Base-by-base conservation (phyloP, 2,113 vertebrate genomes). In the Nerophis ophidion region DNA sequence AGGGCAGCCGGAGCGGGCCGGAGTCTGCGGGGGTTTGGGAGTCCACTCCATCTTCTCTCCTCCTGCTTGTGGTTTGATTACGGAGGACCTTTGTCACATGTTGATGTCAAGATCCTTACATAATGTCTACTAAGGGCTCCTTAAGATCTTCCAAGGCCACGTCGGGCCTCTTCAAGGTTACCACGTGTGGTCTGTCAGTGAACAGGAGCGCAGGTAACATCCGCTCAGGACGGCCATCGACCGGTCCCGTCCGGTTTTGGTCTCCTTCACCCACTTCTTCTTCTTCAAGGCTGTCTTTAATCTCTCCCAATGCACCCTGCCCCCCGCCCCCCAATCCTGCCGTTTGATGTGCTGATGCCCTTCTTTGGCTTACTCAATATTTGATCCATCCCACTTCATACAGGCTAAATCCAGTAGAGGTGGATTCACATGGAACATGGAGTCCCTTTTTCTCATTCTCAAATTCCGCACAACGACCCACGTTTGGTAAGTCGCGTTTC, bases 261-360 rank as follows among this genome's bases (percentile, higher is more conserved):
- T 84, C 84, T 89, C 83, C 81, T 88, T 90, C 85, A 88, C 80
- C 83, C 80, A 84, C 71, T 87, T 84, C 84, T 89, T 85, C 72
- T 88, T 86, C 84, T 89, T 86, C 84, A 89, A 89, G 88, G 86
- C 82, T 80, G 68, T 79, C 83, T 89, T 89, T 89, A 87, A 91
- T 88, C 89, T 88, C 80, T 80, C 84, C 80, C 73, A 68, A 75
- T 81, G 77, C 46, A 47, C 82, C 72, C 76, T 69, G 52, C 77
- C 70, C 84, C 84, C 74, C 77, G 60, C 63, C 74, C 76, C 72
- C 59, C 77, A 71, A 85, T 85, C 75, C 76, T 62, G 65, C 74
- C 64, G 83, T 91, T 90, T 90, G 82, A 89, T 89, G 85, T 79
- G 74, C 70, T 70, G 75, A 83, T 81, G 80, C 84, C 72, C 82